phyloP scores from a whole-genome alignment of 2,113 vertebrate genomes.

The Gallinago media region DNA sequence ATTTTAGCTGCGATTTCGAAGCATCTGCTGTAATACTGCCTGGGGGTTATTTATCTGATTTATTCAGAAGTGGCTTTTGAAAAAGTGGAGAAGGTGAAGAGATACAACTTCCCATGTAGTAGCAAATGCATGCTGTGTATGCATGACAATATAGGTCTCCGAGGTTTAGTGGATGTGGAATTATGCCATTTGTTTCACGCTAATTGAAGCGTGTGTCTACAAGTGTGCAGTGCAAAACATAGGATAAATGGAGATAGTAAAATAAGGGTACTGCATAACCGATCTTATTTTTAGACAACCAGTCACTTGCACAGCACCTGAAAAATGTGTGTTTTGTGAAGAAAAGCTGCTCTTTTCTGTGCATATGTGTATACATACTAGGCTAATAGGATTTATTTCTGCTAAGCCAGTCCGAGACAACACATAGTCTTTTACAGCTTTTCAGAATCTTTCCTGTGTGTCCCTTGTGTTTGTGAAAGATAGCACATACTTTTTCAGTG shows the following conservation, averaged over 20 bases:
- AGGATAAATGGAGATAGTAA: constrained; percentile 6
- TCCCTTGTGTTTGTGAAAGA: background rate
- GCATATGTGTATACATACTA: background rate
- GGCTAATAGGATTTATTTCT: constrained; percentile 37
- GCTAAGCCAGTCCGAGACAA: background rate
- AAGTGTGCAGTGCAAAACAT: background rate
- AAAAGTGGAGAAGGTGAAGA: constrained; percentile 27
- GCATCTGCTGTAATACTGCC: background rate
- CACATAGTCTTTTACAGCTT: background rate
- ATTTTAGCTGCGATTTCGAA: background rate
- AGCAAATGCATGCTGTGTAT: background rate
- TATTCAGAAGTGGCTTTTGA: constrained; percentile 13
- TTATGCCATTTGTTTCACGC: constrained; percentile 40
- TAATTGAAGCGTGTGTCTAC: constrained; percentile 51
- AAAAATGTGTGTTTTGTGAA: background rate
- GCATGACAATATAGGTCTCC: constrained; percentile 38
- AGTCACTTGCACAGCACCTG: background rate
- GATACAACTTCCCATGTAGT: background rate
- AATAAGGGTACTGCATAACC: background rate
- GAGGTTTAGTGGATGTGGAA: constrained; percentile 53
- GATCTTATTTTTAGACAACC: background rate
- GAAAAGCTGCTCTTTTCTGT: background rate
- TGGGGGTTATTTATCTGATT: constrained; percentile 32
- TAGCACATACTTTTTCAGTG: background rate
- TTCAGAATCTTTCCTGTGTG: background rate